Conservation (phyloP, 1,140 invertebrate genomes). For the Zaprionus lachaisei region DNA sequence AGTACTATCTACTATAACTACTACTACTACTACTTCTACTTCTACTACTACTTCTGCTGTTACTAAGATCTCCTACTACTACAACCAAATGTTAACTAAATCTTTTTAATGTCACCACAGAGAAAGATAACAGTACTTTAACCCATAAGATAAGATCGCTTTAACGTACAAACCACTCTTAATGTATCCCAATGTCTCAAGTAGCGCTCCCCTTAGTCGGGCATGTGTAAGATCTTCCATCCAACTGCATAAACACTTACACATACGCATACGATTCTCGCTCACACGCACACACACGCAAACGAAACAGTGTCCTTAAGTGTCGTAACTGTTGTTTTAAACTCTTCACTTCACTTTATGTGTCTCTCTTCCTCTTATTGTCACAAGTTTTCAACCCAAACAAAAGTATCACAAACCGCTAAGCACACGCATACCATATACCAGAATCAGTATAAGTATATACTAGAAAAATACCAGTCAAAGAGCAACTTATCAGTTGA, state of each 20-base stretch:
- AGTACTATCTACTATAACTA: slow-evolving; percentile 27
- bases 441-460: slow-evolving; percentile 18
- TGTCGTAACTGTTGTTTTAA: slow-evolving; percentile 74
- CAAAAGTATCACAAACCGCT: slow-evolving; percentile 36
- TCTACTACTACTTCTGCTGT: slow-evolving; percentile 18
- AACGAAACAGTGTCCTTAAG: slow-evolving; percentile 45
- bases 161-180: slow-evolving; percentile 17
- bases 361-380: slow-evolving; percentile 43
- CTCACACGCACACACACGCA: slow-evolving; percentile 20
- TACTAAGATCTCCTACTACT: slow-evolving; percentile 7
- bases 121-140: slow-evolving; percentile 24
- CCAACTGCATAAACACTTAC: slow-evolving; percentile 30
- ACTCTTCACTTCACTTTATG: slow-evolving; percentile 63
- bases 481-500: slow-evolving; percentile 18
- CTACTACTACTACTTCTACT: slow-evolving; percentile 25
- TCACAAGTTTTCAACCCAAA: slow-evolving; percentile 19
- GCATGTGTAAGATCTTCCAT: slow-evolving; percentile 67
- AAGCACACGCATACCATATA: slow-evolving; percentile 31
- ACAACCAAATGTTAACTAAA: slow-evolving; percentile 29
- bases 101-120: slow-evolving; percentile 44
- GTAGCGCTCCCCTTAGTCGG: slow-evolving; percentile 49
- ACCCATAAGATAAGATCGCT: slow-evolving; percentile 17
- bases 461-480: slow-evolving; percentile 25
- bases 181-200: slow-evolving; percentile 28
- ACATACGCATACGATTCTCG: slow-evolving; percentile 26